phyloP scores from a whole-genome alignment of 2,113 vertebrate species.

The Cinclus cinclus region DNA sequence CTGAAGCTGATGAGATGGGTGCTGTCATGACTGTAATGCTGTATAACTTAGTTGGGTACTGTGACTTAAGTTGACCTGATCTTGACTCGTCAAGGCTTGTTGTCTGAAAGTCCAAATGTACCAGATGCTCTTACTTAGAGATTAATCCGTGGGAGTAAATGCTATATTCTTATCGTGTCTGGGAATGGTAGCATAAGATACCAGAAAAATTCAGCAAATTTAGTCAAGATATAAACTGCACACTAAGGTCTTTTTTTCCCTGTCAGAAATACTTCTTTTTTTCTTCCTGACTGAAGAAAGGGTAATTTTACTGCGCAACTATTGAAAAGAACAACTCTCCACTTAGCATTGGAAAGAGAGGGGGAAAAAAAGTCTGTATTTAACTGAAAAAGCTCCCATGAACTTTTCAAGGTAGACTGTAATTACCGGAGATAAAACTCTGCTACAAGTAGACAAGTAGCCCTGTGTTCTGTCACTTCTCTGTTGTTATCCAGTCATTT shows the following conservation, averaged over 20 bases:
- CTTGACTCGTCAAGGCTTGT: not conserved
- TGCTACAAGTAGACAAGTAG: not conserved
- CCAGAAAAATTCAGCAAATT: not conserved
- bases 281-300: not conserved
- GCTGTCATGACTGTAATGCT: not conserved
- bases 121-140: slow-evolving; percentile 19
- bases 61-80: not conserved
- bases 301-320: not conserved
- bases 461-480: not conserved
- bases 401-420: not conserved
- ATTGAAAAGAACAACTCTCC: not conserved
- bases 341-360: not conserved
- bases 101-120: not conserved
- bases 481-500: not conserved
- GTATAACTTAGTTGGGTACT: not conserved
- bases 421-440: slow-evolving; percentile 22
- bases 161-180: not conserved
- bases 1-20: not conserved
- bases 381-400: not conserved
- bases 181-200: not conserved
- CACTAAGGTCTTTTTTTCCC: not conserved
- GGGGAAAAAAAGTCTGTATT: not conserved
- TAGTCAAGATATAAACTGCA: not conserved
- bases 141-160: not conserved
- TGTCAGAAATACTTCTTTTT: not conserved